Conservation (phyloP, 2,797 vertebrate species). For the Rallus crepitans region DNA sequence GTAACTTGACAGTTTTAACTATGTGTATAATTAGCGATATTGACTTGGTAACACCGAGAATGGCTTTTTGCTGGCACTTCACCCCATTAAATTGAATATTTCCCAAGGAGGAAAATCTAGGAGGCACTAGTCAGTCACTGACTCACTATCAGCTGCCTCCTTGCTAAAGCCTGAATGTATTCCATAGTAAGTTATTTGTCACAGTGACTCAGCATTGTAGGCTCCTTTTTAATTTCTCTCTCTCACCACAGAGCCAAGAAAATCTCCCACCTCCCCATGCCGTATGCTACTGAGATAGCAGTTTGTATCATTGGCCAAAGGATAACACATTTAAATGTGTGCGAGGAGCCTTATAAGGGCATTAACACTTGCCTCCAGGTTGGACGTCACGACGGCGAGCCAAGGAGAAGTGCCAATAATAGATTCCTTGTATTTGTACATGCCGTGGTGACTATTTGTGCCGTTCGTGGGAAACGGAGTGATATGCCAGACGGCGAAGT, state of each 20-base stretch:
- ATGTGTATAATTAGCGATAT: constrained; percentile 69
- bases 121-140: constrained; percentile 79
- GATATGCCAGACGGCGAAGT: constrained; percentile 78
- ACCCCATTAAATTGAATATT: constrained; percentile 65
- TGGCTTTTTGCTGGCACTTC: constrained; percentile 61
- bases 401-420: constrained; percentile 79
- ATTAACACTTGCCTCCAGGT: constrained; percentile 79
- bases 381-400: constrained; percentile 82
- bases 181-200: constrained; percentile 83
- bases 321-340: constrained; percentile 81
- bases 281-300: constrained; percentile 82
- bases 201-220: constrained; percentile 87
- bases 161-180: constrained; percentile 82
- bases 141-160: constrained; percentile 79
- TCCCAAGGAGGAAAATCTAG: constrained; percentile 78
- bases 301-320: constrained; percentile 78
- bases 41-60: constrained; percentile 62
- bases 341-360: constrained; percentile 81
- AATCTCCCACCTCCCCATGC: constrained; percentile 82
- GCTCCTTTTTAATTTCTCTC: constrained; percentile 83
- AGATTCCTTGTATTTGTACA: constrained; percentile 76
- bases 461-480: constrained; percentile 71
- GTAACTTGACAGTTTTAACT: constrained; percentile 36
- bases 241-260: constrained; percentile 82
- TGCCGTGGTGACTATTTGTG: constrained; percentile 69